Evolutionary conservation across 2,113 vertebrate genomes (phyloP), one percentile per base, ranked within the genome.

Genomic region (Tylochromis polylepis): DNA sequence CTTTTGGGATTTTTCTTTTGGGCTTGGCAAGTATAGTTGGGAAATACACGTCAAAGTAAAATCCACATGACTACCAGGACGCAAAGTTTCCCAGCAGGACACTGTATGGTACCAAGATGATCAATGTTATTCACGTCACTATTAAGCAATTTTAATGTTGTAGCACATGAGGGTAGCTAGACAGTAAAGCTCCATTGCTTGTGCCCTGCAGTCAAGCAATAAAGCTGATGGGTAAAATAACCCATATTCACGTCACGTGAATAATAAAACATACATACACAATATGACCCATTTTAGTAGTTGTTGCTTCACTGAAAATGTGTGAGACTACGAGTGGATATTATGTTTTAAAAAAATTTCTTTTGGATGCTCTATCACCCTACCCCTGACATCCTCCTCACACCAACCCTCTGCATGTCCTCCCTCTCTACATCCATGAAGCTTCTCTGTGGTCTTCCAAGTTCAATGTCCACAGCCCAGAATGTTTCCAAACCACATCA

Each of bases 351-450:
- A 46, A 55, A 46, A 55, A 46, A 27, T 46, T 46, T 70, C 0
- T 27, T 70, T 70, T 70, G 12, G 38, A n/a, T 24, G 38, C 38
- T 70, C 8, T 46, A 43, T 18, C 38, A 72, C 22, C 14, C 38
- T 27, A 72, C 0, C 49, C 7, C 16, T 20, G 6, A 8, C 49
- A 20, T 53, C 22, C 24, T 72, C 8, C 15, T 72, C 0, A 46
- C 38, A 46, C 8, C 22, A 16, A 24, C 8, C 8, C 65, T 70
- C n/a, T 43, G 22, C 38, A 46, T 0, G 0, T 46, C 15, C 0
- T 72, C 18, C 18, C 4, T 41, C 22, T 24, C 38, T 46, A 46
- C 38, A 46, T 46, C 41, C 41, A 46, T 4, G 1, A 72, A 27
- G 11, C 41, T 72, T 72, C 41, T 27, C 14, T 16, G 38, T 46